Conservation (phyloP, 2,113 vertebrate species). For the Bos taurus region DNA sequence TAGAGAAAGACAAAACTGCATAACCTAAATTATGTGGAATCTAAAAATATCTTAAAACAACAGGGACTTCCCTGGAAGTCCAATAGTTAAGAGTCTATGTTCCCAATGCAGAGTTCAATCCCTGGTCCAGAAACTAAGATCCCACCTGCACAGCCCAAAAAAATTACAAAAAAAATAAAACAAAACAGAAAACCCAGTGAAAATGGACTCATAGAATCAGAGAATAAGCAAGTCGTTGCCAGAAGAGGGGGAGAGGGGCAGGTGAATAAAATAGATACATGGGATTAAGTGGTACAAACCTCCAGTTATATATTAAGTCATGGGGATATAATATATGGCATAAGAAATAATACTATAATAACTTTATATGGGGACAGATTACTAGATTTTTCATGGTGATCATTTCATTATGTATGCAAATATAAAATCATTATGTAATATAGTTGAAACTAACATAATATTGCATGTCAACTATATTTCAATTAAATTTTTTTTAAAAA, state of each 20-base stretch:
- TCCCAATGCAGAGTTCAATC: background rate
- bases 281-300: background rate
- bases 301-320: background rate
- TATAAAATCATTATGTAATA: background rate
- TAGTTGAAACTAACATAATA: background rate
- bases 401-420: background rate
- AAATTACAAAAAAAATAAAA: background rate
- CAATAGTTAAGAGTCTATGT: background rate
- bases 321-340: background rate
- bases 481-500: background rate
- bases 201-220: background rate
- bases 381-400: background rate
- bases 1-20: background rate
- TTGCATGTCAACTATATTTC: background rate
- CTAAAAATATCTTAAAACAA: background rate
- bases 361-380: background rate
- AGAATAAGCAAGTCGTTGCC: background rate
- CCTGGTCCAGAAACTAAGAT: background rate
- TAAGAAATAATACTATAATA: background rate
- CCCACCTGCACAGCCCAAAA: background rate
- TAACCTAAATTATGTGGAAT: background rate
- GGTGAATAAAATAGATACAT: background rate
- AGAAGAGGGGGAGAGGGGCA: no score
- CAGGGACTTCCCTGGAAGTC: background rate
- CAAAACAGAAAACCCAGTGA: background rate